Base-by-base conservation (phyloP, 2,888 invertebrate genomes). In the Toxonevra muliebris region DNA sequence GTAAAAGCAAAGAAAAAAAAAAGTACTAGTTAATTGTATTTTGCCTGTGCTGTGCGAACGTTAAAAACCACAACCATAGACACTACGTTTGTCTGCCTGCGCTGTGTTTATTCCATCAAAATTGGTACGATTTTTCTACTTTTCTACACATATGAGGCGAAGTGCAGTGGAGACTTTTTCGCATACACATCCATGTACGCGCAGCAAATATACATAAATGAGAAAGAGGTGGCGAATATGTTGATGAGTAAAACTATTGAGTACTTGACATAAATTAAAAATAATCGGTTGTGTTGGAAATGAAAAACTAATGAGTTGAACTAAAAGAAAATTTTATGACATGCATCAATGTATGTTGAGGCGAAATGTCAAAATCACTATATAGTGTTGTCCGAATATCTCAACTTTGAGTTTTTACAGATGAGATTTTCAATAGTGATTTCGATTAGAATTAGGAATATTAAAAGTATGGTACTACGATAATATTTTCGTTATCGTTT, bases 121-220 rank as follows among this genome's bases (percentile, higher is more conserved):
- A 15, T 12, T 12, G 48, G 48, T 48, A 48, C 57, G 45, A 63
- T 60, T 68, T 15, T 45, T 30, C 59, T 30, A 30, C 30, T 30
- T 30, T 30, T 30, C 30, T 30, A 30, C 30, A 30, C 30, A 30
- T 30, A 30, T 7, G 59, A 55, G 58, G 68, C 53, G 48, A 68
- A 68, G n/a, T 53, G 40, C 20, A 63, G 63, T 68, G 68, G 63
- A 68, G 68, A 68, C 42, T 63, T 67, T 11, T 67, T 11, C 7
- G 15, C 10, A 12, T 17, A 66, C 63, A 41, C 57, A 63, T 15
- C 43, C 61, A 55, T 12, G 20, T 3, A 62, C 52, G 30, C 30
- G 30, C 30, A 30, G 30, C 30, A 4, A 30, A 30, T 30, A 4
- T 30, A 30, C 7, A 15, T 53, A n/a, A 7, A 15, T 53, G 19